Evolutionary conservation across 2,113 vertebrate species (phyloP), one percentile per base, ranked within the genome.

Genomic region (Nothobranchius kuhntae): DNA sequence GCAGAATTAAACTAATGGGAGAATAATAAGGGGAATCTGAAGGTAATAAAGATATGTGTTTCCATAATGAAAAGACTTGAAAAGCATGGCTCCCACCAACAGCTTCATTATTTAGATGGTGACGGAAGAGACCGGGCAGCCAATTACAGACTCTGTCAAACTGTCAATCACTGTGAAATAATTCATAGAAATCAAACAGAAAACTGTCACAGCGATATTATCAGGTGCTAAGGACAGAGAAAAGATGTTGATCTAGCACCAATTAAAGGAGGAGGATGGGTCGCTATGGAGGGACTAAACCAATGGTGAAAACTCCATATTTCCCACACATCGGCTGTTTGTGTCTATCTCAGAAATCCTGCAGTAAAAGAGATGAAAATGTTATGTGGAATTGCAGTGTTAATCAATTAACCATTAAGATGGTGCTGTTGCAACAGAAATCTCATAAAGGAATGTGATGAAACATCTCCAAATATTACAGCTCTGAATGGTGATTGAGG

Each of bases 81-180:
- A 83, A 80, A 53, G 51, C 59, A 24, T 44, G 55, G 69, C 66
- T 74, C 54, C 71, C 66, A 54, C 82, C 78, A 76, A 53, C 70
- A 61, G 67, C 63, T 73, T 80, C 69, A 83, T 89, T 86, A 80
- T 89, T 87, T 80, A 82, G 76, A 77, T 81, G 59, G 67, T 82
- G 73, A 84, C 68, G 84, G 81, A 81, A 65, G 44, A 84, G 77
- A 79, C 70, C 77, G 76, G 72, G 69, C 72, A 79, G 75, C 87
- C 81, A 84, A 89, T 89, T 87, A 86, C 60, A 82, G 70, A 42
- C 53, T 59, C 64, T 13, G 72, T 85, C 83, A 87, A 84, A 80
- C 59, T 83, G 87, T 89, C 87, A 89, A 75, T 86, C 84, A 89
- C 53, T 13, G 6, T 78, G 71, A 80, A 83, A 64, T 70, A 82